These are phyloP conservation scores for Sorex maritimensis DNA, from an alignment of 2,797 vertebrate genomes.

Conservation along the genomic window DNA sequence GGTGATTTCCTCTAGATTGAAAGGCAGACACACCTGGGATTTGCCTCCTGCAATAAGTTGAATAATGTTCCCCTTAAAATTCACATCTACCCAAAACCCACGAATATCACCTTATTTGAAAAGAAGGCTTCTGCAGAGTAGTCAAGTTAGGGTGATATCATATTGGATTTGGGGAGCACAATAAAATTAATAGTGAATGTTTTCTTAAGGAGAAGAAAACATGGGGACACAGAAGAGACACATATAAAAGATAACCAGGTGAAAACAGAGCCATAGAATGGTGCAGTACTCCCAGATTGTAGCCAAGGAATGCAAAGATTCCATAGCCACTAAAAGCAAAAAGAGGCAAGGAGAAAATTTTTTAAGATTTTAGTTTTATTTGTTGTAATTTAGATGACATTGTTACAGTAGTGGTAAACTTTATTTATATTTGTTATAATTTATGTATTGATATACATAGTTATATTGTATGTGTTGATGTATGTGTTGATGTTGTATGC, in stretches of 20 bases:
- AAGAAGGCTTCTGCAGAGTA: background rate
- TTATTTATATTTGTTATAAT: no score
- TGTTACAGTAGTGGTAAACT: no score
- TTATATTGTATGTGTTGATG: no score
- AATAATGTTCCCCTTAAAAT: background rate
- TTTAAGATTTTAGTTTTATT: no score
- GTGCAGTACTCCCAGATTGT: no score
- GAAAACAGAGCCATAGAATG: no score
- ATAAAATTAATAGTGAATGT: background rate
- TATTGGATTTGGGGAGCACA: background rate
- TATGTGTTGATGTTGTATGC: background rate
- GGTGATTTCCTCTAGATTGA: background rate
- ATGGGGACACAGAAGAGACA: background rate
- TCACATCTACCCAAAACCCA: background rate
- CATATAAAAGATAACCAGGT: background rate
- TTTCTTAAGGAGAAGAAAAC: background rate
- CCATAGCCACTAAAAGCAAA: no score
- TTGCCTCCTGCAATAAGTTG: background rate
- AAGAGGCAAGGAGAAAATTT: no score
- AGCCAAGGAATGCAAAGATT: no score
- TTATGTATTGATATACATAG: no score
- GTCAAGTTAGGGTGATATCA: slow-evolving; percentile 45
- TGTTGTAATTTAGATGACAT: no score
- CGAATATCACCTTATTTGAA: background rate
- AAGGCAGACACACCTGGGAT: background rate